Percentiles rank a stretch among this genome's conserved stretches.
Evolutionary conservation across 2,797 vertebrate species (phyloP).

Genomic region (Synanceia verrucosa): DNA sequence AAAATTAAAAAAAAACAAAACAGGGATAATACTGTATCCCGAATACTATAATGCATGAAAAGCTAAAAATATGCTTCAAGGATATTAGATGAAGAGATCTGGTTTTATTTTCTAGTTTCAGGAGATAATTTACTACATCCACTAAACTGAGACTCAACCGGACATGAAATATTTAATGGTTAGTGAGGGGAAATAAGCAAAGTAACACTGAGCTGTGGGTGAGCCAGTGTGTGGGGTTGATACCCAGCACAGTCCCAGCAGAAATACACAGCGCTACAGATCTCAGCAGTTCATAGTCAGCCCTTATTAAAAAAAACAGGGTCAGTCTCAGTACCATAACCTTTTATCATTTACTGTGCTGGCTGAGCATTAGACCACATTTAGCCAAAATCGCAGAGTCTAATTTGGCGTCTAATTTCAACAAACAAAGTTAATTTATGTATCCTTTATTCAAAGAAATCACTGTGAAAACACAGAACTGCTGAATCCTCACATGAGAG

Average conservation of each 20-base stretch:
- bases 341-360: conserved; percentile 63
- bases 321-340: conserved; percentile 60
- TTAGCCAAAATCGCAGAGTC: conserved; percentile 49
- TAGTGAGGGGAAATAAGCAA: conserved; percentile 41
- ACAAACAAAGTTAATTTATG: conserved; percentile 52
- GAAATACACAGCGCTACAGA: conserved; percentile 61
- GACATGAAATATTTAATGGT: conserved; percentile 37
- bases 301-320: conserved; percentile 72
- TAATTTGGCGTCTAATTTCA: conserved; percentile 55
- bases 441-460: conserved; percentile 44
- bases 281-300: conserved; percentile 62
- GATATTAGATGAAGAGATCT: conserved; percentile 11
- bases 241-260: conserved; percentile 62
- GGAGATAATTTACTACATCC: conserved; percentile 32
- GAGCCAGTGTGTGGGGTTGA: conserved; percentile 53
- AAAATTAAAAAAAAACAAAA: conserved; percentile 2
- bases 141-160: conserved; percentile 31
- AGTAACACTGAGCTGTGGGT: conserved; percentile 29
- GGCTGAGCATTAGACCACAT: conserved; percentile 51
- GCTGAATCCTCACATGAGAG: conserved; percentile 53
- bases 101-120: conserved; percentile 30
- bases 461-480: conserved; percentile 48
- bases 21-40: not conserved
- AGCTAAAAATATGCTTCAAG: conserved; percentile 6
- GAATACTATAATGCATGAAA: not conserved